Conservation (phyloP, 2,797 vertebrate genomes). For the Melanotaenia pygmaea region DNA sequence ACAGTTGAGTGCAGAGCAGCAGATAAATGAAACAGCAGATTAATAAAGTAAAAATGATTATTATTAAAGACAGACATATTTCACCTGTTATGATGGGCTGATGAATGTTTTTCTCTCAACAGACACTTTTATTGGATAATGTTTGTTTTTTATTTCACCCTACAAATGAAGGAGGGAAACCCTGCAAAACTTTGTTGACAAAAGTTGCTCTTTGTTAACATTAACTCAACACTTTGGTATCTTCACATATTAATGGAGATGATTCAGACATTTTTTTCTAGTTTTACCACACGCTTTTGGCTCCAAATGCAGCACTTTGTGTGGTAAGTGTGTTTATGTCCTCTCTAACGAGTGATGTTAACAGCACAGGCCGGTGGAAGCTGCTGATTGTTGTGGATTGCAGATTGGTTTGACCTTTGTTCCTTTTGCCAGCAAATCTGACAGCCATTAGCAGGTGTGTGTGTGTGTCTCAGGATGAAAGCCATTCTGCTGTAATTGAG, state of each 20-base stretch:
- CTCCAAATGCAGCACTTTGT: conserved; percentile 11
- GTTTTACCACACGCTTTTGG: background rate
- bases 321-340: conserved; percentile 33
- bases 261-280: background rate
- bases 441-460: conserved; percentile 77
- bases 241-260: conserved; percentile 1
- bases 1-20: conserved; percentile 63
- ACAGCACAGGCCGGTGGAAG: conserved; percentile 70
- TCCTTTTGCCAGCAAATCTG: conserved; percentile 73
- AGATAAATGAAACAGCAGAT: conserved; percentile 42
- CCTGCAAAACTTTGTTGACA: too few species aligned
- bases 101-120: conserved; percentile 59
- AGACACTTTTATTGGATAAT: conserved; percentile 47
- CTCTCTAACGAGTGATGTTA: conserved; percentile 78
- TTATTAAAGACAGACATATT: conserved; percentile 15
- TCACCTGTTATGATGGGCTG: conserved; percentile 55
- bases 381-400: conserved; percentile 79
- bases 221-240: background rate
- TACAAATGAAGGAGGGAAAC: background rate
- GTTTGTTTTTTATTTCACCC: conserved; percentile 3
- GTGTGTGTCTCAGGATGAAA: conserved; percentile 63
- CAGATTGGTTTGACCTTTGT: conserved; percentile 81
- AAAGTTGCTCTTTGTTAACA: too few species aligned
- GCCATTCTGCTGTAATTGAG: conserved; percentile 82
- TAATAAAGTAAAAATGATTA: too few species aligned